Percentiles rank a stretch among this genome's conserved stretches.
phyloP scores from a whole-genome alignment of 2,888 invertebrate species.

The Lagria hirta region DNA sequence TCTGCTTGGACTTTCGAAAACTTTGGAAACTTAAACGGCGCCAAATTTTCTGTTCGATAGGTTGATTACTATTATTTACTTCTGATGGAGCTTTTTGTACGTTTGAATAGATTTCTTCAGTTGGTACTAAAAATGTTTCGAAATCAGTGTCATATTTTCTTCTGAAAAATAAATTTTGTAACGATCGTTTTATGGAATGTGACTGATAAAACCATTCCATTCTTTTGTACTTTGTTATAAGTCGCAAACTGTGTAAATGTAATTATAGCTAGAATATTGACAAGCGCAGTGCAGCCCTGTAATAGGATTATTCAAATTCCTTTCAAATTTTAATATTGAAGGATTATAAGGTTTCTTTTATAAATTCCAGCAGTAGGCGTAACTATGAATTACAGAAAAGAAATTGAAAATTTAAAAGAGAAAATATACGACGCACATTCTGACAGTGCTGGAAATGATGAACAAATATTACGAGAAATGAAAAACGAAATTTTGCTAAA shows the following conservation, averaged over 20 bases:
- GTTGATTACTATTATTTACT: constrained; percentile 7
- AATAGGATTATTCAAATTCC: constrained; percentile 27
- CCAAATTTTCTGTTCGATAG: constrained; percentile 33
- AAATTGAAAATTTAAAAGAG: constrained; percentile 5
- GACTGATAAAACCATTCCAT: too few relatives aligned
- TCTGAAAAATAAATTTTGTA: too few relatives aligned
- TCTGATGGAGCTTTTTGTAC: too few relatives aligned
- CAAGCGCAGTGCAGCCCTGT: constrained; percentile 20
- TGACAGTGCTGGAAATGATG: constrained; percentile 1
- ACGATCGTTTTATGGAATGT: too few relatives aligned
- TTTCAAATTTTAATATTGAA: constrained; percentile 24
- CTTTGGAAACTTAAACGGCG: constrained; percentile 39
- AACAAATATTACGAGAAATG: constrained; percentile 4
- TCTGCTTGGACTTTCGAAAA: constrained; percentile 35
- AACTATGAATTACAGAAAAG: constrained; percentile 9
- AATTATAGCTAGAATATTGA: constrained; percentile 16
- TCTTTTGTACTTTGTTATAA: too few relatives aligned
- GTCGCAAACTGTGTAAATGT: constrained; percentile 14
- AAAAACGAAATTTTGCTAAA: constrained; percentile 11
- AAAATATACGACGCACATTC: not conserved
- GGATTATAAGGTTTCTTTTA: constrained; percentile 12
- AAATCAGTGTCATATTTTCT: too few relatives aligned
- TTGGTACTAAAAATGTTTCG: too few relatives aligned
- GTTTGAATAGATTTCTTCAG: too few relatives aligned
- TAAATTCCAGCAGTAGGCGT: too few relatives aligned